phyloP scores from a whole-genome alignment of 2,797 vertebrate genomes.

The Enteromius radiatus region DNA sequence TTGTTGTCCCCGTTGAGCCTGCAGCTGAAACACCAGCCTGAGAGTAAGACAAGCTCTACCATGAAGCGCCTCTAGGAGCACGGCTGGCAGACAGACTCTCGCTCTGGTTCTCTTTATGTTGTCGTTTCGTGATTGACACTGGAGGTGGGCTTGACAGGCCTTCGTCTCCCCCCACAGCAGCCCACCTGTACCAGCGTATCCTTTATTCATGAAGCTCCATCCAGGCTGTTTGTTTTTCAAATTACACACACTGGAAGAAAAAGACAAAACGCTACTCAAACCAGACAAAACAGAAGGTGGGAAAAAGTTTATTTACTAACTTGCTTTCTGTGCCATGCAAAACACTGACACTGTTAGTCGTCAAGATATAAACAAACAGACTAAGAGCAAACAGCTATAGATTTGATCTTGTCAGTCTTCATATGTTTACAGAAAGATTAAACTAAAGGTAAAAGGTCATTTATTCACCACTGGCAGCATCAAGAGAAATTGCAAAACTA shows the following conservation, averaged over 20 bases:
- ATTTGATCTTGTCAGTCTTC: not conserved
- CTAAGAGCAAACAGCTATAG: not conserved
- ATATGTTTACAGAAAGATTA: not conserved
- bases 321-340: slow-evolving; percentile 41
- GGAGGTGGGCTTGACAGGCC: slow-evolving; percentile 64
- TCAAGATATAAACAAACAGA: slow-evolving; percentile 11
- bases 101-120: slow-evolving; percentile 57
- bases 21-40: slow-evolving; percentile 51
- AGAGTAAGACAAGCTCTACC: slow-evolving; percentile 50
- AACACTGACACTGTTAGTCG: slow-evolving; percentile 10
- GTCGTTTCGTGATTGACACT: slow-evolving; percentile 58
- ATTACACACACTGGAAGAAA: slow-evolving; percentile 62
- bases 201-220: slow-evolving; percentile 69
- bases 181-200: slow-evolving; percentile 68
- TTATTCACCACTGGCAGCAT: not conserved
- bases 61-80: slow-evolving; percentile 55
- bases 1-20: slow-evolving; percentile 53
- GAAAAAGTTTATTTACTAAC: slow-evolving; percentile 51
- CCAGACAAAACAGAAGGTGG: slow-evolving; percentile 52
- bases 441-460: slow-evolving; percentile 7
- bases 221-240: slow-evolving; percentile 66
- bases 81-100: slow-evolving; percentile 58
- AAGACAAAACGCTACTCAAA: slow-evolving; percentile 59
- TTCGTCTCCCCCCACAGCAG: slow-evolving; percentile 61
- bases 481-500: not conserved